phyloP scores from a whole-genome alignment of 2,113 vertebrate genomes.

The Pomatorhinus ruficollis region DNA sequence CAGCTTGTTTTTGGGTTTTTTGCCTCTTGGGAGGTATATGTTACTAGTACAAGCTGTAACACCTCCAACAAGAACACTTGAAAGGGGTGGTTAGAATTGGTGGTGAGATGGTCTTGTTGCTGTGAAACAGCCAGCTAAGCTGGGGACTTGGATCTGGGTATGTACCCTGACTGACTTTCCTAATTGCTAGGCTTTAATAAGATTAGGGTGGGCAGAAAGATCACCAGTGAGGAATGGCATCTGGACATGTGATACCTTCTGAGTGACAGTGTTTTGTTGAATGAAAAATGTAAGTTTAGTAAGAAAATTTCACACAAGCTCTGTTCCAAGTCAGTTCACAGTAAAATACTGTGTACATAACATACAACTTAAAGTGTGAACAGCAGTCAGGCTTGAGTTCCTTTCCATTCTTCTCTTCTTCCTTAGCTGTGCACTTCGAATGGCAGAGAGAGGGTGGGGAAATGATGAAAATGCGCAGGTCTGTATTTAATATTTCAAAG shows the following conservation, averaged over 20 bases:
- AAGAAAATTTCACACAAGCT: background rate
- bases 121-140: background rate
- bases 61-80: background rate
- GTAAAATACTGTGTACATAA: background rate
- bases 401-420: slow-evolving; percentile 10
- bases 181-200: background rate
- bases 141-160: background rate
- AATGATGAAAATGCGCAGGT: background rate
- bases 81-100: background rate
- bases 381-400: background rate
- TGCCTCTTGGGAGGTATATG: background rate
- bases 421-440: background rate
- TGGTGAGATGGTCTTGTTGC: background rate
- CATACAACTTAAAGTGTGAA: background rate
- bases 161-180: background rate
- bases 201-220: background rate
- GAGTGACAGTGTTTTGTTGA: background rate
- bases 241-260: background rate
- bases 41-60: background rate
- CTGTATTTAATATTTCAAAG: background rate
- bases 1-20: too few species aligned
- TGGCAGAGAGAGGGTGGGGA: background rate
- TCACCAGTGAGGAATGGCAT: background rate
- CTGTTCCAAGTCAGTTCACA: background rate
- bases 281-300: background rate